phyloP scores from a whole-genome alignment of 2,113 vertebrate genomes.

The Ellobius talpinus region DNA sequence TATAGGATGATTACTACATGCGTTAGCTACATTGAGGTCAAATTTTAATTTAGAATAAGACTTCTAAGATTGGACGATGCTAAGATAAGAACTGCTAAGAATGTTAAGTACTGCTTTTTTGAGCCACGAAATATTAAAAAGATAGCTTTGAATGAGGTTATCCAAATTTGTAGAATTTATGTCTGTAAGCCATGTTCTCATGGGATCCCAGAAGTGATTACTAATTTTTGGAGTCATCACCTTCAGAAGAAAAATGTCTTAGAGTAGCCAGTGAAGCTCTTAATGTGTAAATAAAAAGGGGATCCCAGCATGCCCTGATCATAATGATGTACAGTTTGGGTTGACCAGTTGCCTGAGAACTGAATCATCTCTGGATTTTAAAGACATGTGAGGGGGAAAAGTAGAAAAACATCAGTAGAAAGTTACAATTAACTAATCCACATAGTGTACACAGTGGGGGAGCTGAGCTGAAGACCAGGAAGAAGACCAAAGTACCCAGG shows the following conservation, averaged over 20 bases:
- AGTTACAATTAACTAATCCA: neutral
- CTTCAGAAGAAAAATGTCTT: constrained; percentile 28
- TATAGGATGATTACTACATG: neutral
- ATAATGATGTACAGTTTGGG: neutral
- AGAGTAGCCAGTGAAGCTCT: neutral
- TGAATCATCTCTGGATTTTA: neutral
- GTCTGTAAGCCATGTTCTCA: neutral
- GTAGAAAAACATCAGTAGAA: neutral
- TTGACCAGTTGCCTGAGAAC: neutral
- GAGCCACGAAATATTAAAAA: constrained; percentile 23
- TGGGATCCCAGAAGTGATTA: neutral
- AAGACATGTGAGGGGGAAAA: neutral
- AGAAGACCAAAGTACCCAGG: neutral
- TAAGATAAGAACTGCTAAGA: neutral
- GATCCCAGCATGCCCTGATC: neutral
- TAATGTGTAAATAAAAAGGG: neutral
- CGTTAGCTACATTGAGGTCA: neutral
- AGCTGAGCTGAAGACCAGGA: neutral
- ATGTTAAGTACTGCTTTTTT: neutral
- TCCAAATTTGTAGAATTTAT: constrained; percentile 2
- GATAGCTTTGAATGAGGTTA: neutral
- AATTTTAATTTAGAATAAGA: constrained; percentile 15
- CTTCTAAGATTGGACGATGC: neutral
- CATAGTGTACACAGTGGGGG: too few species aligned
- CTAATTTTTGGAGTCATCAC: neutral